Conservation (phyloP, 2,888 invertebrate species). For the Caradrina clavipalpis region DNA sequence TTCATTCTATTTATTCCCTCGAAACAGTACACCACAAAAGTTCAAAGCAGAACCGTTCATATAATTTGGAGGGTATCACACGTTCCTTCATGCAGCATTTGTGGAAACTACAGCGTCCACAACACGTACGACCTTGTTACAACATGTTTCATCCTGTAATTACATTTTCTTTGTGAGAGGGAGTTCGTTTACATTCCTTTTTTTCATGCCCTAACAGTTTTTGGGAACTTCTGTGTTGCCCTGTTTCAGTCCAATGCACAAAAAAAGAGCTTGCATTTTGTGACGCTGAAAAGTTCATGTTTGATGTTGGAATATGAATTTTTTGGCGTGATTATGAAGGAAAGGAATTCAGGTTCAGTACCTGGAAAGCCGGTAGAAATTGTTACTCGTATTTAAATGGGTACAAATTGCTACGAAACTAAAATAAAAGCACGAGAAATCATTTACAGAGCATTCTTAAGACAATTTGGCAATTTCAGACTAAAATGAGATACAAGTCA, state of each 20-base stretch:
- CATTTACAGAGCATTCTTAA: too few relatives aligned
- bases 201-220: conserved; percentile 52
- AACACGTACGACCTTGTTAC: conserved; percentile 57
- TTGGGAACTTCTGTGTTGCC: conserved; percentile 40
- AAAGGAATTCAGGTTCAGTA: not conserved
- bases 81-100: conserved; percentile 58
- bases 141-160: conserved; percentile 72
- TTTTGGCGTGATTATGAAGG: conserved; percentile 22
- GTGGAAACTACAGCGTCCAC: conserved; percentile 62
- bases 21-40: conserved; percentile 19
- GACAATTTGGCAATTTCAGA: too few relatives aligned
- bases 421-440: too few relatives aligned
- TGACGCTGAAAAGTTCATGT: conserved; percentile 19
- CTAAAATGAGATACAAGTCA: too few relatives aligned
- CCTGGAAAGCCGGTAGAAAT: too few relatives aligned
- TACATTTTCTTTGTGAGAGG: conserved; percentile 72
- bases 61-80: conserved; percentile 39
- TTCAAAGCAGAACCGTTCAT: conserved; percentile 44
- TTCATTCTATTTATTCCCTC: not conserved
- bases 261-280: conserved; percentile 39
- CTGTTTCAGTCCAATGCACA: conserved; percentile 42
- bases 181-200: conserved; percentile 45
- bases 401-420: too few relatives aligned
- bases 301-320: conserved; percentile 6
- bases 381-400: too few relatives aligned